Conservation (phyloP, 2,888 invertebrate genomes). For the Drosophila greeni region DNA sequence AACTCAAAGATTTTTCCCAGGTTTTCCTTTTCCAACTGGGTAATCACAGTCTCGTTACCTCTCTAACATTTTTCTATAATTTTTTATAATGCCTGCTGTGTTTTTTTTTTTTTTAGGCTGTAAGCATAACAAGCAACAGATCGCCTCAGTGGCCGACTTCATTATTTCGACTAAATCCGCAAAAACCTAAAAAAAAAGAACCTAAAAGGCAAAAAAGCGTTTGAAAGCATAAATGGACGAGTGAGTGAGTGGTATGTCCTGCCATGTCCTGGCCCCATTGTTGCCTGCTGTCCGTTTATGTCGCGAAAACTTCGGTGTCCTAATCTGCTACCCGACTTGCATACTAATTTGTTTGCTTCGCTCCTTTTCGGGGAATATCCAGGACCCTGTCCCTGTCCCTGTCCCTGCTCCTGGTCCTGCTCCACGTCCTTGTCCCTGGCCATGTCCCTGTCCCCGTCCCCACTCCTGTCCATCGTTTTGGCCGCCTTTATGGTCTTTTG, state of each 20-base stretch:
- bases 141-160: conserved; percentile 59
- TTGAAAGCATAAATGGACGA: conserved; percentile 24
- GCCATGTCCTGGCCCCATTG: conserved; percentile 8
- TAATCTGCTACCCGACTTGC: conserved; percentile 73
- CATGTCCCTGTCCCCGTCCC: conserved; percentile 25
- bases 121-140: conserved; percentile 57
- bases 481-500: conserved; percentile 58
- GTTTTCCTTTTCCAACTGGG: neutral
- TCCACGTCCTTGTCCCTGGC: conserved; percentile 22
- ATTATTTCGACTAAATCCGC: conserved; percentile 53
- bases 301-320: conserved; percentile 75
- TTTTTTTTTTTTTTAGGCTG: conserved; percentile 11
- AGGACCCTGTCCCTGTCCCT: conserved; percentile 25
- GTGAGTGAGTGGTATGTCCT: conserved; percentile 16
- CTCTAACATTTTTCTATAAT: conserved; percentile 8
- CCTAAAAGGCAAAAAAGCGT: conserved; percentile 28
- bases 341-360: conserved; percentile 72
- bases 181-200: conserved; percentile 18
- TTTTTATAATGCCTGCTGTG: conserved; percentile 18
- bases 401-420: conserved; percentile 36
- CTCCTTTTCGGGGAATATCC: conserved; percentile 17
- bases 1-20: neutral
- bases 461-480: conserved; percentile 34
- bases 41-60: neutral
- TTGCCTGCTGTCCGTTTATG: conserved; percentile 61